phyloP scores from a whole-genome alignment of 2,113 vertebrate species.

The Erinaceus europaeus region DNA sequence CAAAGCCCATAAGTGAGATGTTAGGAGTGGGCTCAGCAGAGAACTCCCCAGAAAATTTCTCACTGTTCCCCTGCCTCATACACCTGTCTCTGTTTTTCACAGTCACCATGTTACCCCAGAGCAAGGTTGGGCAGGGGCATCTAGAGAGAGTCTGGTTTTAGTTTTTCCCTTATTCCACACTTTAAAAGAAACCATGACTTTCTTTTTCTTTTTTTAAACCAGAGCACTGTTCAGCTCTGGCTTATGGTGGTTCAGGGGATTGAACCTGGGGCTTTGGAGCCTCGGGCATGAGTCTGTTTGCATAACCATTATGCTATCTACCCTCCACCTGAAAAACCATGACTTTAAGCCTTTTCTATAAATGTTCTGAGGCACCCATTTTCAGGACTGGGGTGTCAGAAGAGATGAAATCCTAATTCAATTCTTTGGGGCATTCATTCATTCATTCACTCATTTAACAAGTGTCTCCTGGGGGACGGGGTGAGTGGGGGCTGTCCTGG shows the following conservation, averaged over 20 bases:
- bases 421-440: not conserved
- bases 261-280: no score
- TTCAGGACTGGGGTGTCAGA: constrained; percentile 4
- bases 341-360: not conserved
- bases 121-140: not conserved
- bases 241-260: no score
- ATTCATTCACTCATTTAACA: constrained; percentile 32
- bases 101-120: not conserved
- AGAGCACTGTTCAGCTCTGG: no score
- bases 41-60: not conserved
- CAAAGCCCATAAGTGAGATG: not conserved
- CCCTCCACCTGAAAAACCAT: no score
- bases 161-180: constrained; percentile 1
- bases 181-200: constrained; percentile 25
- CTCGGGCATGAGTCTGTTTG: no score
- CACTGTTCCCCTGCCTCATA: not conserved
- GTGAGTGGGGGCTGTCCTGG: constrained; percentile 18
- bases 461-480: not conserved
- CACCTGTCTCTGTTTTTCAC: not conserved
- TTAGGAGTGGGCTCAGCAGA: constrained; percentile 18
- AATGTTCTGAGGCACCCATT: constrained; percentile 6
- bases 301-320: no score
- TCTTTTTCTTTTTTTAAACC: not conserved
- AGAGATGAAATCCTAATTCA: not conserved
- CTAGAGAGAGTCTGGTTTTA: not conserved